Conservation (phyloP, 2,888 invertebrate genomes). For the Argyresthia albistria region DNA sequence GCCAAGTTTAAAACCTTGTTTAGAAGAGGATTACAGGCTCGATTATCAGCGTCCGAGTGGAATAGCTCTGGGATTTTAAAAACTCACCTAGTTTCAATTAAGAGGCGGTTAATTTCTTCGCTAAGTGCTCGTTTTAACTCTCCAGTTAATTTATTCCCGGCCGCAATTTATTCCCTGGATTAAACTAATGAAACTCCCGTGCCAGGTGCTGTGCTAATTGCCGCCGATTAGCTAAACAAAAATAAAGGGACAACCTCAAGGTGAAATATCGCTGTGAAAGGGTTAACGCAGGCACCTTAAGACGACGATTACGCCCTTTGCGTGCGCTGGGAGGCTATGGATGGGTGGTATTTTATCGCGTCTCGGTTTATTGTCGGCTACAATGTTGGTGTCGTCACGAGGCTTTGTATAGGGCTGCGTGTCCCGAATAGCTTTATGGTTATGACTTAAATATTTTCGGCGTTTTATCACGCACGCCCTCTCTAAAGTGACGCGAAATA, state of each 20-base stretch:
- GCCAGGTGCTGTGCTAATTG: conserved; percentile 47
- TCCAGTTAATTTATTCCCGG: conserved; percentile 54
- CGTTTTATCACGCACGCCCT: too few relatives aligned
- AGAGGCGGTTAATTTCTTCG: conserved; percentile 53
- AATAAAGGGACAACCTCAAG: conserved; percentile 23
- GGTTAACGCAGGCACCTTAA: conserved; percentile 12
- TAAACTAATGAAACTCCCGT: conserved; percentile 53
- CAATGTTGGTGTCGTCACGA: too few relatives aligned
- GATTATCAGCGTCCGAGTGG: conserved; percentile 37
- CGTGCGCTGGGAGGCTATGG: too few relatives aligned
- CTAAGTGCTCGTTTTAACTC: conserved; percentile 59
- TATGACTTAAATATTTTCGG: too few relatives aligned
- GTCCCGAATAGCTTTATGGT: too few relatives aligned
- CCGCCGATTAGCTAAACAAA: conserved; percentile 56
- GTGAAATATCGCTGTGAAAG: conserved; percentile 11
- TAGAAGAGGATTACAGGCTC: conserved; percentile 41
- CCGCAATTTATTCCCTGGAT: conserved; percentile 58
- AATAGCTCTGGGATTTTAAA: conserved; percentile 34
- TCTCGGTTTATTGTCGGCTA: too few relatives aligned
- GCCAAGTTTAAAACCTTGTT: conserved; percentile 46
- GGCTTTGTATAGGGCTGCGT: too few relatives aligned
- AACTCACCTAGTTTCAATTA: conserved; percentile 63
- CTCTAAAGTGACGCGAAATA: too few relatives aligned
- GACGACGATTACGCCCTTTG: too few relatives aligned
- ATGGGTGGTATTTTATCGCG: too few relatives aligned